Conservation (phyloP, 2,888 invertebrate genomes). For the Drosophila lutescens region DNA sequence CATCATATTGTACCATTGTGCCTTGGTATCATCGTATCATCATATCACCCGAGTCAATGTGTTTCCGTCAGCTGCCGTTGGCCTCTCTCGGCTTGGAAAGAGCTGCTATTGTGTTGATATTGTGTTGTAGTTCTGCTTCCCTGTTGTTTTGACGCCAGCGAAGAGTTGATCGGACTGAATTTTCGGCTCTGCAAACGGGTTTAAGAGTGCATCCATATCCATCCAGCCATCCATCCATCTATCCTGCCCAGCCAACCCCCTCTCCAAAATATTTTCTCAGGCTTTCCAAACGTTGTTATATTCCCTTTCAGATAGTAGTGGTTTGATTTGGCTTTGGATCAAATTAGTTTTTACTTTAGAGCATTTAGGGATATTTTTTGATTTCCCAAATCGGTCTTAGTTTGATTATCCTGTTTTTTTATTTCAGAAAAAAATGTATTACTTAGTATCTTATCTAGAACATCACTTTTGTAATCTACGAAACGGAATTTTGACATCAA, state of each 20-base stretch:
- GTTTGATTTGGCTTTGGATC: neutral
- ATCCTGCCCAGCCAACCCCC: constrained; percentile 13
- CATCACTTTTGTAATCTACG: too few species aligned
- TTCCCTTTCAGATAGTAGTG: neutral
- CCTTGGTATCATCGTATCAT: constrained; percentile 1
- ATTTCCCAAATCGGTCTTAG: too few species aligned
- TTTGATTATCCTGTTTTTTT: too few species aligned
- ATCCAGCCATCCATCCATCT: constrained; percentile 8
- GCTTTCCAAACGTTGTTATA: neutral
- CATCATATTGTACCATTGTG: constrained; percentile 19
- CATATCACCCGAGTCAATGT: constrained; percentile 57
- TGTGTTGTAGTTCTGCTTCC: constrained; percentile 22
- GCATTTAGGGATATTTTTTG: too few species aligned
- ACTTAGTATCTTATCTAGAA: too few species aligned
- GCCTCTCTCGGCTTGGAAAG: constrained; percentile 40
- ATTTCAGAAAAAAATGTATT: too few species aligned
- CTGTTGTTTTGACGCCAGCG: constrained; percentile 36
- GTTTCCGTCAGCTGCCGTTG: constrained; percentile 79
- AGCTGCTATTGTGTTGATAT: constrained; percentile 47
- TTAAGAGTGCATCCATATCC: constrained; percentile 22
- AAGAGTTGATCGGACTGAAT: constrained; percentile 28
- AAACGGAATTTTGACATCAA: too few species aligned
- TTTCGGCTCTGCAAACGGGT: constrained; percentile 43
- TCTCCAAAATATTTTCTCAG: neutral
- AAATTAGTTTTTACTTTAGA: neutral